Percentiles rank a stretch among this genome's conserved stretches.
Conservation (phyloP, 1,140 invertebrate species). For the Drosophila gunungcola region DNA sequence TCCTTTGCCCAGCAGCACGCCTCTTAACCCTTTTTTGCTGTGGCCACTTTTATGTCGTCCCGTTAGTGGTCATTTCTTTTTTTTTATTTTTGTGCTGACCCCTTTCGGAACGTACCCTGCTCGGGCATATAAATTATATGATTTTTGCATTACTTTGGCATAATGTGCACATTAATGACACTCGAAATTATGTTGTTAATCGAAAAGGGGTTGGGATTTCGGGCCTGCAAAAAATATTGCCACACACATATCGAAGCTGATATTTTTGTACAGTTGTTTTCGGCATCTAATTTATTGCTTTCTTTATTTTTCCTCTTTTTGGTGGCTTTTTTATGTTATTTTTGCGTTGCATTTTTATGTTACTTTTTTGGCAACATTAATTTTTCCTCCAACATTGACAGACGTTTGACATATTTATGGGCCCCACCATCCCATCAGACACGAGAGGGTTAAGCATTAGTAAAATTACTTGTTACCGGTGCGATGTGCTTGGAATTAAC, state of each 20-base stretch:
- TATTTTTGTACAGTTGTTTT: slow-evolving; percentile 44
- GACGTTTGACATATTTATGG: slow-evolving; percentile 74
- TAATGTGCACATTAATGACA: slow-evolving; percentile 82
- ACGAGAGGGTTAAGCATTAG: slow-evolving; percentile 61
- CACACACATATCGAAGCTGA: slow-evolving; percentile 5
- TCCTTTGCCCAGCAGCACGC: slow-evolving; percentile 53
- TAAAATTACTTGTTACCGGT: slow-evolving; percentile 65
- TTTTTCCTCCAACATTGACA: slow-evolving; percentile 60
- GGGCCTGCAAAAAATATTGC: slow-evolving; percentile 16
- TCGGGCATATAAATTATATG: slow-evolving; percentile 71
- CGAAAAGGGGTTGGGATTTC: slow-evolving; percentile 42
- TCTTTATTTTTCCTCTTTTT: slow-evolving; percentile 48
- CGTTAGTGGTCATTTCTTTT: slow-evolving; percentile 65
- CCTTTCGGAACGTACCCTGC: slow-evolving; percentile 52
- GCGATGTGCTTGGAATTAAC: slow-evolving; percentile 52
- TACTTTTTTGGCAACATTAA: slow-evolving; percentile 63
- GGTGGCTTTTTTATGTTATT: slow-evolving; percentile 72
- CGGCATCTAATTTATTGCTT: slow-evolving; percentile 65
- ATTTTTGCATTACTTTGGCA: slow-evolving; percentile 81
- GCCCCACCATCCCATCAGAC: background rate
- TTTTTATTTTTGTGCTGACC: slow-evolving; percentile 49
- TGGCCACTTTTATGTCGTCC: slow-evolving; percentile 71
- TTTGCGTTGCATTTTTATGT: slow-evolving; percentile 78
- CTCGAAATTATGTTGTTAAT: slow-evolving; percentile 81
- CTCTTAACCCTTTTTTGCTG: slow-evolving; percentile 64